These are phyloP conservation scores for Myotis pilosus DNA, from an alignment of 2,797 vertebrate genomes.

Conservation along the genomic window DNA sequence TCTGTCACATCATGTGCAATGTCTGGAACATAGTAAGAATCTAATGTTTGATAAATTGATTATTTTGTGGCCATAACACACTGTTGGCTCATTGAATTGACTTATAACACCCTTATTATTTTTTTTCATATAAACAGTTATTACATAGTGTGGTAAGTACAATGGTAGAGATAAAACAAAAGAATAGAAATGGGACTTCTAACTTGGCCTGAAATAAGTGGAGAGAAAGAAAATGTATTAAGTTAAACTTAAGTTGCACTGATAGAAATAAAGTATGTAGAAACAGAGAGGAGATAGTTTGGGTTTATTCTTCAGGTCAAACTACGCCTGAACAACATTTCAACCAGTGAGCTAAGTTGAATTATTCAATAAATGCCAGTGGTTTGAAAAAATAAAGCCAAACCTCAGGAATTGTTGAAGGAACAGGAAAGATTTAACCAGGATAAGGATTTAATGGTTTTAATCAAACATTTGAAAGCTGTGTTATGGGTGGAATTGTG, in stretches of 20 bases:
- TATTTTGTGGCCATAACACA: not conserved
- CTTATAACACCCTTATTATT: not conserved
- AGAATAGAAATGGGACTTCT: not conserved
- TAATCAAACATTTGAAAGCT: slow-evolving; percentile 25
- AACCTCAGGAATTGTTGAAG: not conserved
- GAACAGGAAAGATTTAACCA: not conserved
- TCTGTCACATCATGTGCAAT: not conserved
- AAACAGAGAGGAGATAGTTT: not conserved
- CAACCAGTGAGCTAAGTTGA: not conserved
- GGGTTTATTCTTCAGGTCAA: not conserved
- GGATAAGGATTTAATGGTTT: not conserved
- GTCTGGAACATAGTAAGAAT: not conserved
- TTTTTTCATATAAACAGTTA: not conserved
- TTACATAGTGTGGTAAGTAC: not conserved
- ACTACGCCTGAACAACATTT: not conserved
- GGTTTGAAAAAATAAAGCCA: not conserved
- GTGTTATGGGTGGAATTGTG: not conserved
- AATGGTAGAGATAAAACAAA: not conserved
- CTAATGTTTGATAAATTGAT: not conserved
- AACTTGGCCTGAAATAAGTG: not conserved
- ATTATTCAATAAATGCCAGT: slow-evolving; percentile 16
- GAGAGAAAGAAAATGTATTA: not conserved
- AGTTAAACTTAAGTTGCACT: not conserved
- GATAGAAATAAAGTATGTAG: not conserved
- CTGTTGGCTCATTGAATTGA: not conserved